Percentiles rank a stretch among this genome's conserved stretches.
phyloP scores from a whole-genome alignment of 2,888 invertebrate species.

The Tuberolachnus salignus region DNA sequence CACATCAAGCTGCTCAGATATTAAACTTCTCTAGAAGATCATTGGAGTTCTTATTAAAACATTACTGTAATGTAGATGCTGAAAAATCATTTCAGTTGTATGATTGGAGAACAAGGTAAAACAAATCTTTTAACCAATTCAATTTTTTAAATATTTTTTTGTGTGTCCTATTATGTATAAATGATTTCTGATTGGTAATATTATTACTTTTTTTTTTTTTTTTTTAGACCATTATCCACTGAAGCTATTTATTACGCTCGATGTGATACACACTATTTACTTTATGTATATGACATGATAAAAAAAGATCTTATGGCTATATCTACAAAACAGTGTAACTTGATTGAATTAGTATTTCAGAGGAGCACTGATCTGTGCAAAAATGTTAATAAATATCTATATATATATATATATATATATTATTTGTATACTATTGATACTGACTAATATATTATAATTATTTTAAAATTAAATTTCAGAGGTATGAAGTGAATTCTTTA shows the following conservation, averaged over 20 bases:
- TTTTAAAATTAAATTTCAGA: constrained; percentile 64
- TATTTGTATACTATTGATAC: background rate
- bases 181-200: no score
- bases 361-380: constrained; percentile 76
- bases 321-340: constrained; percentile 70
- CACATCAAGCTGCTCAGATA: constrained; percentile 82
- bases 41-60: constrained; percentile 76
- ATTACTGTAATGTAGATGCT: constrained; percentile 77
- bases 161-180: no score
- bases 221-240: constrained; percentile 77
- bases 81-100: constrained; percentile 93
- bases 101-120: constrained; percentile 86
- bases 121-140: background rate
- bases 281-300: constrained; percentile 84
- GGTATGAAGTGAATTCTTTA: constrained; percentile 79
- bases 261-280: constrained; percentile 91
- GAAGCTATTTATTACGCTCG: constrained; percentile 85
- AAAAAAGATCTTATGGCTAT: constrained; percentile 74
- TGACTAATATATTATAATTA: no score
- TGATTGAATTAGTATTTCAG: constrained; percentile 74
- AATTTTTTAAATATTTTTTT: no score
- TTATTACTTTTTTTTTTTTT: background rate
- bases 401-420: background rate
- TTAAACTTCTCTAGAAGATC: constrained; percentile 76
- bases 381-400: constrained; percentile 30